Conservation (phyloP, 23 tunicate genomes). For the Trididemnum nubilum region DNA sequence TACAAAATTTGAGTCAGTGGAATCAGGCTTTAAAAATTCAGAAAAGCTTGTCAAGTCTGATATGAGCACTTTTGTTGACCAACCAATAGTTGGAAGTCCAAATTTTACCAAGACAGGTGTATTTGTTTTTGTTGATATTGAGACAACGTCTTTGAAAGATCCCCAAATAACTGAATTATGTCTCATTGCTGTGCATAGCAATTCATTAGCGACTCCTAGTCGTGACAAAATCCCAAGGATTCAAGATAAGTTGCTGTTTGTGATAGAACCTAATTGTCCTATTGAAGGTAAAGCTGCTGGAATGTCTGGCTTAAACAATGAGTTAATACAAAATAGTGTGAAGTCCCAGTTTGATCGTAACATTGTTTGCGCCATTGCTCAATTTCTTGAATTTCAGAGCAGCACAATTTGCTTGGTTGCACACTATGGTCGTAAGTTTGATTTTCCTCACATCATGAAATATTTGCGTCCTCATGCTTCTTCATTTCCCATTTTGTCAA, state of each 20-base stretch:
- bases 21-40: neutral
- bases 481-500: neutral
- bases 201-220: neutral
- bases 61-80: neutral
- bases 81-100: conserved; percentile 16
- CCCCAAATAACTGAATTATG: conserved; percentile 61
- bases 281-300: conserved; percentile 27
- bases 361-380: conserved; percentile 26
- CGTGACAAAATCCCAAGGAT: conserved; percentile 31
- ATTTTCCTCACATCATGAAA: conserved; percentile 34
- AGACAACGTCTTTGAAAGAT: conserved; percentile 56
- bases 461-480: neutral
- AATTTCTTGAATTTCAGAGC: conserved; percentile 43
- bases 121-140: conserved; percentile 68
- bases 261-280: conserved; percentile 35
- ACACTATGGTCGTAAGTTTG: conserved; percentile 65
- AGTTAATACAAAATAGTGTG: neutral
- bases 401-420: conserved; percentile 63
- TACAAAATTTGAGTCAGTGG: conserved; percentile 31
- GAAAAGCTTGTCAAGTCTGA: too few species aligned
- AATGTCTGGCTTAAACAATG: conserved; percentile 25
- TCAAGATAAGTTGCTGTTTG: conserved; percentile 37
- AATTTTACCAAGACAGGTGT: neutral
- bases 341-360: conserved; percentile 38
- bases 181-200: conserved; percentile 36